phyloP scores from a whole-genome alignment of 2,797 vertebrate genomes.

The Microctenopoma steveboyesi region DNA sequence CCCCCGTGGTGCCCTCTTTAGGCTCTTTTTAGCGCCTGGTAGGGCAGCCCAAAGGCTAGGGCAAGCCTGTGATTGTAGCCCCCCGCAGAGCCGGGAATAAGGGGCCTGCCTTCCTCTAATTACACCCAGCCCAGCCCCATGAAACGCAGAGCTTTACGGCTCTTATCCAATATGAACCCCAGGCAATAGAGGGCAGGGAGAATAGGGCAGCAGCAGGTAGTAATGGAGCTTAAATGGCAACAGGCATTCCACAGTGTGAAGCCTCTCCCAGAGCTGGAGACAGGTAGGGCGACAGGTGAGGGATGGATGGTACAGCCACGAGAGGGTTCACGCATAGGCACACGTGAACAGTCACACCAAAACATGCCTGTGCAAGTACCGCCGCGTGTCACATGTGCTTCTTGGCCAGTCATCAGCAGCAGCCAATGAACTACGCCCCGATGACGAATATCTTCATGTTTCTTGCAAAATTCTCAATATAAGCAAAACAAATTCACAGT shows the following conservation, averaged over 20 bases:
- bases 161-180: slow-evolving; percentile 87
- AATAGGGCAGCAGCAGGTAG: slow-evolving; percentile 86
- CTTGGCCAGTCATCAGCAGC: not conserved
- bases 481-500: too few relatives aligned
- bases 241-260: slow-evolving; percentile 84
- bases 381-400: not conserved
- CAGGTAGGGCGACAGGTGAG: slow-evolving; percentile 64
- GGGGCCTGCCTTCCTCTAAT: slow-evolving; percentile 85
- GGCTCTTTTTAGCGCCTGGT: slow-evolving; percentile 79
- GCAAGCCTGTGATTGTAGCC: slow-evolving; percentile 88
- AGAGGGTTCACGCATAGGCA: slow-evolving; percentile 52
- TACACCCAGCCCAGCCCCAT: slow-evolving; percentile 80
- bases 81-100: slow-evolving; percentile 83
- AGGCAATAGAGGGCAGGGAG: slow-evolving; percentile 85
- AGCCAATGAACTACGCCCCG: not conserved
- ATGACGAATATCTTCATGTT: not conserved
- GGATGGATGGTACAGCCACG: slow-evolving; percentile 35
- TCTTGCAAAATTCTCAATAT: not conserved
- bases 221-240: slow-evolving; percentile 88
- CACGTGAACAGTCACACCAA: slow-evolving; percentile 16
- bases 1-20: slow-evolving; percentile 81
- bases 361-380: slow-evolving; percentile 42
- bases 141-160: slow-evolving; percentile 84
- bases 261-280: slow-evolving; percentile 72
- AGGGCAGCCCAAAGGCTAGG: slow-evolving; percentile 87